A percentile compares a stretch with the other conserved stretches of the same genome.
Conservation (phyloP, 2,113 vertebrate genomes). For the Anser brachyrhynchus region DNA sequence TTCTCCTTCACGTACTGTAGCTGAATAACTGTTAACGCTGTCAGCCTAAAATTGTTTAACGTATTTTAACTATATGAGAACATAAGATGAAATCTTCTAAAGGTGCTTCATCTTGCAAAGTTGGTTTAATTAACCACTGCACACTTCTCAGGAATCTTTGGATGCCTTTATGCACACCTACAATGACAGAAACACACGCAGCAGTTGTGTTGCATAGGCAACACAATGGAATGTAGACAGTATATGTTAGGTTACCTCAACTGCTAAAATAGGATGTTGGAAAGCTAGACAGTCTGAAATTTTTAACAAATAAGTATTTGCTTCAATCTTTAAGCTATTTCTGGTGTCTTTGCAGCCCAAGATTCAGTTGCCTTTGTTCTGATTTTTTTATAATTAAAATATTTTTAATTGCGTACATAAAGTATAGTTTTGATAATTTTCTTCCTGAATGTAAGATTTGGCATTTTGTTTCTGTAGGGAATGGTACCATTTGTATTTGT, state of each 20-base stretch:
- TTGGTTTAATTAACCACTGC: not conserved
- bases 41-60: not conserved
- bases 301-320: not conserved
- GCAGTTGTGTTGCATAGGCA: rapidly evolving
- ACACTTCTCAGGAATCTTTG: not conserved
- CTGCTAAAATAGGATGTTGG: not conserved
- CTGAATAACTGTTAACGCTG: not conserved
- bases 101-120: not conserved
- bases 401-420: not conserved
- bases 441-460: not conserved
- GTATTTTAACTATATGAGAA: not conserved
- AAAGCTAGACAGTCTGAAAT: not conserved
- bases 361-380: not conserved
- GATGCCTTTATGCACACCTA: not conserved
- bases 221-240: not conserved
- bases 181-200: not conserved
- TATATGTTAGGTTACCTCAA: not conserved
- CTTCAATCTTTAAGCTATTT: not conserved
- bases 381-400: not conserved
- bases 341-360: not conserved
- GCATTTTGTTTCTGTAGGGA: constrained; percentile 79
- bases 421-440: not conserved
- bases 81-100: not conserved
- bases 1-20: rapidly evolving
- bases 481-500: constrained; percentile 99